phyloP scores from a whole-genome alignment of 2,113 vertebrate genomes.

The Telmatochromis sp. region DNA sequence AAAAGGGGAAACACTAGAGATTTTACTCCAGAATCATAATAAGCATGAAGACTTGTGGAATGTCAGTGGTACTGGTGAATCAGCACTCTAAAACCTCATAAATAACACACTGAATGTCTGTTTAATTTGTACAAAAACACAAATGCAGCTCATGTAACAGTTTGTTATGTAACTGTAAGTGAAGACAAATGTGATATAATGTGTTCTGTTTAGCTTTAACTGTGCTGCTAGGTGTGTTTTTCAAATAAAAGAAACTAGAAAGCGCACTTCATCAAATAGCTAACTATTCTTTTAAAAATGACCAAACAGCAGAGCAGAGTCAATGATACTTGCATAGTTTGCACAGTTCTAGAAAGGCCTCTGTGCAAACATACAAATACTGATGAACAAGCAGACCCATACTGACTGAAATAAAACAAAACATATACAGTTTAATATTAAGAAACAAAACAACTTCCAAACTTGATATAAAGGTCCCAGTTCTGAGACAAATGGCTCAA shows the following conservation, averaged over 20 bases:
- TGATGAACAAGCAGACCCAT: not conserved
- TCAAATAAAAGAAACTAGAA: not conserved
- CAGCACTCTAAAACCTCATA: not conserved
- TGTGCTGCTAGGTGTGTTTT: not conserved
- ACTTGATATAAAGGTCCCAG: not conserved
- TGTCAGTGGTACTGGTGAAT: not conserved
- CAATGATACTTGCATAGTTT: not conserved
- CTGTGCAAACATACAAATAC: not conserved
- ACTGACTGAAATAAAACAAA: not conserved
- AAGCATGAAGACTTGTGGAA: not conserved
- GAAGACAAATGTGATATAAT: not conserved
- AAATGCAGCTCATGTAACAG: not conserved
- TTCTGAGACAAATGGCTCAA: accelerated
- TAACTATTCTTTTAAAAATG: not conserved
- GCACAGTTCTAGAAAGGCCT: not conserved
- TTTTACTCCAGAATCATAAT: not conserved
- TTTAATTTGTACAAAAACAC: not conserved
- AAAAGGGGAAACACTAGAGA: not conserved
- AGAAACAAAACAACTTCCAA: not conserved
- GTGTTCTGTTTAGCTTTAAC: not conserved
- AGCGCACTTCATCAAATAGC: not conserved
- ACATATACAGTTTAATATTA: not conserved
- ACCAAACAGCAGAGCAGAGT: not conserved
- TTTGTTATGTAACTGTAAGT: not conserved
- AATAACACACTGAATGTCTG: not conserved